Evolutionary conservation across 2,797 vertebrate species (phyloP).

Genomic region (Syngnathus rostellatus): DNA sequence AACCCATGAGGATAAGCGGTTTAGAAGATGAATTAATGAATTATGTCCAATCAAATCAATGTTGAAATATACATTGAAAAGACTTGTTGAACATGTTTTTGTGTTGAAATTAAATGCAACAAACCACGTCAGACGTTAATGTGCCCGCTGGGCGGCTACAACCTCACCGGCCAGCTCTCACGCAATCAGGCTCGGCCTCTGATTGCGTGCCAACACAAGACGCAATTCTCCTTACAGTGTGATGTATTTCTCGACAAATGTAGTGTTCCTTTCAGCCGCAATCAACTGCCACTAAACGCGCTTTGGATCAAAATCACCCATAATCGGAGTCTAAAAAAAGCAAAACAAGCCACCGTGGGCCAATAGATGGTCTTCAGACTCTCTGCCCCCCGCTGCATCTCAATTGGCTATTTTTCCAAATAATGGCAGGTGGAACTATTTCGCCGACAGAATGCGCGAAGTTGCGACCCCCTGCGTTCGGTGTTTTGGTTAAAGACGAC

Average conservation of each 20-base stretch:
- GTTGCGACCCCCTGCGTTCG: not conserved
- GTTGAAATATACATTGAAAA: too few species aligned
- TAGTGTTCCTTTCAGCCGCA: constrained; percentile 34
- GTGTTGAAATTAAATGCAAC: not conserved
- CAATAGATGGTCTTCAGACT: not conserved
- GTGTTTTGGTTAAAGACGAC: not conserved
- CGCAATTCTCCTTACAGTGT: not conserved
- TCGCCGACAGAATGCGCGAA: not conserved
- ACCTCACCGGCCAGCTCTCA: constrained; percentile 33
- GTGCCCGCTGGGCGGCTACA: constrained; percentile 48
- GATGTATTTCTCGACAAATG: constrained; percentile 2
- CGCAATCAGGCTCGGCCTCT: not conserved
- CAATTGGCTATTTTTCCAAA: not conserved
- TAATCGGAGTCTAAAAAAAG: constrained; percentile 30
- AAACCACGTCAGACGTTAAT: constrained; percentile 49
- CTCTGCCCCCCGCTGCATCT: not conserved
- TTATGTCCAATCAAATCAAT: too few species aligned
- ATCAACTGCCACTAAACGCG: constrained; percentile 38
- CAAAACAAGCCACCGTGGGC: not conserved
- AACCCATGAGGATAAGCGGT: too few species aligned
- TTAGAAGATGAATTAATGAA: too few species aligned
- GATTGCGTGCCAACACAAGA: constrained; percentile 5
- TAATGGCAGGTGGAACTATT: not conserved
- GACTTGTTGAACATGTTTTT: not conserved
- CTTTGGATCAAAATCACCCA: constrained; percentile 34